Conservation (phyloP, 1,140 invertebrate genomes). For the Drosophila gunungcola region DNA sequence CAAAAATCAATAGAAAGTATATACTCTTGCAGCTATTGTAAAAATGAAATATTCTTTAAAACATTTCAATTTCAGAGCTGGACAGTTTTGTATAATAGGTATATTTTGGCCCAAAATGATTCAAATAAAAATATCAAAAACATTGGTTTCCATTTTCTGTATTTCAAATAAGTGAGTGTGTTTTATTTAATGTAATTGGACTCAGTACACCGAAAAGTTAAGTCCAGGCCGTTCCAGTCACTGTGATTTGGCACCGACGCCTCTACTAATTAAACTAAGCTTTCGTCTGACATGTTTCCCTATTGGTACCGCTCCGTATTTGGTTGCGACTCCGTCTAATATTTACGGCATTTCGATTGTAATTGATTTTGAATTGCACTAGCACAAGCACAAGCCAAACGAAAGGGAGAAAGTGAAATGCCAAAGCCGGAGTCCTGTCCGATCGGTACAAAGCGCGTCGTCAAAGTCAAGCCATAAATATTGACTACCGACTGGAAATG, state of each 20-base stretch:
- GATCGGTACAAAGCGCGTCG: constrained; percentile 27
- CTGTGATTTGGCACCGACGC: constrained; percentile 4
- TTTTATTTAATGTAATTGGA: not conserved
- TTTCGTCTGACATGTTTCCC: constrained; percentile 20
- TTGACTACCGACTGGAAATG: constrained; percentile 73
- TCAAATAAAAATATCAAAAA: no score
- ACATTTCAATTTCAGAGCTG: no score
- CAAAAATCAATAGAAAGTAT: no score
- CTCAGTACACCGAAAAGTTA: not conserved
- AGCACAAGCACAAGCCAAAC: not conserved
- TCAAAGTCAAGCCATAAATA: constrained; percentile 67
- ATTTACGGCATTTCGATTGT: constrained; percentile 62
- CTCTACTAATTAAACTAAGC: constrained; percentile 41
- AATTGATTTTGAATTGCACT: constrained; percentile 66
- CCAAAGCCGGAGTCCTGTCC: constrained; percentile 15
- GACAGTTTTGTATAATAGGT: no score
- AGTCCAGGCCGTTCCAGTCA: constrained; percentile 33
- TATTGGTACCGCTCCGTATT: constrained; percentile 62
- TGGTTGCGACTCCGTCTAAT: constrained; percentile 61
- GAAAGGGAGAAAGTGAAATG: not conserved
- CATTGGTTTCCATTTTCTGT: no score
- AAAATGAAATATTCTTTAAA: no score
- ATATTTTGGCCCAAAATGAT: no score
- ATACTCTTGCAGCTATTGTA: no score
- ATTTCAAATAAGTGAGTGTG: not conserved